Base-by-base conservation (phyloP, 1,140 invertebrate genomes). In the Harpegnathos saltator region DNA sequence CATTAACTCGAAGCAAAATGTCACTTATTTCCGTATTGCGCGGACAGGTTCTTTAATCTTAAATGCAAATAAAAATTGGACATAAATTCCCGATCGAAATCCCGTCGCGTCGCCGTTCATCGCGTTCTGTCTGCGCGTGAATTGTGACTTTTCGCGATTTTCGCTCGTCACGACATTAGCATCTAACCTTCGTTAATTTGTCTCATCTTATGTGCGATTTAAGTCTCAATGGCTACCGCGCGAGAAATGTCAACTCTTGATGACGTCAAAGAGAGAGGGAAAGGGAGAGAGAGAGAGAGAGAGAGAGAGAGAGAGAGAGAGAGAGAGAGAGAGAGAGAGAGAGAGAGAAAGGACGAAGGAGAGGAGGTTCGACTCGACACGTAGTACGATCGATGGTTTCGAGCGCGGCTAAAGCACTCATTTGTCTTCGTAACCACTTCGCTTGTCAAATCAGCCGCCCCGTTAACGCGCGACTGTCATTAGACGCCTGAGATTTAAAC, bases 401-500 rank as follows among this genome's bases (percentile, higher is more conserved):
- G 66, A 84, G 38, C 56, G 52, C 73, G 50, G 44, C 66, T 82
- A 84, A 88, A 90, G 84, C 69, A 88, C 85, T 86, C 89, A 91
- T 91, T 91, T 90, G 90, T 91, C 90, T 91, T 91, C 89, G 83
- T 75, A 73, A 84, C 88, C 87, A 89, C 90, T 91, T 91, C 89
- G 87, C 90, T 89, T 90, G 89, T 90, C 90, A 86, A 87, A 90
- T 86, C 82, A 63, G 72, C 73, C 75, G 77, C 54, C 85, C 85
- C 85, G 82, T 88, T 85, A 88, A 85, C 66, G 68, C 52, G 63
- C 59, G 33, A 26, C 29, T 65, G 75, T 78, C 71, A 81, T 91
- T 88, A 82, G 73, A 71, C 82, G 83, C 61, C 56, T 82, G 74
- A 66, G 86, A 88, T 87, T 87, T 85, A 82, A 86, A 85, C 75